Evolutionary conservation across 1,140 invertebrate species (phyloP).

Genomic region (Nasonia longicornis): DNA sequence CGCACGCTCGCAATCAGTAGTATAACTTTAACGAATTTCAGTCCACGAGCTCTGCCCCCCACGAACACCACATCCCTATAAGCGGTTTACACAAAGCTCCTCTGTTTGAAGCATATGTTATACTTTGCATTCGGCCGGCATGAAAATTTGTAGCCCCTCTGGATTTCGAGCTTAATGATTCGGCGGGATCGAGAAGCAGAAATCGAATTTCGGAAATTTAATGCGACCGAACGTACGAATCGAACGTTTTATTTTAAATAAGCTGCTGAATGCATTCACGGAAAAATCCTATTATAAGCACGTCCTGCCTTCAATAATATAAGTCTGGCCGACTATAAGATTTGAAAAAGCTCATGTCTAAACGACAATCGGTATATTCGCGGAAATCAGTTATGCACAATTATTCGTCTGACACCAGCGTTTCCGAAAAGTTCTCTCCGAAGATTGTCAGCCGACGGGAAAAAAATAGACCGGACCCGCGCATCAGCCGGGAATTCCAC

Average conservation of each 20-base stretch:
- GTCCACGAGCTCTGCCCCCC: not conserved
- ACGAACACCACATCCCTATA: not conserved
- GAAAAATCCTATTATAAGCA: too few species aligned
- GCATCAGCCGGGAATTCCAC: not conserved
- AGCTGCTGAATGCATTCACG: too few species aligned
- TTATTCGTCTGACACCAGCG: not conserved
- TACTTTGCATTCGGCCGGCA: not conserved
- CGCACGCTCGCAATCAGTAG: not conserved
- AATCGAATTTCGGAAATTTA: too few species aligned
- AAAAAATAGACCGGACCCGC: not conserved
- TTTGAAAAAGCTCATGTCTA: too few species aligned
- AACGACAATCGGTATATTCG: too few species aligned
- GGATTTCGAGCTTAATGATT: too few species aligned
- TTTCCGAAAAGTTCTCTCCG: not conserved
- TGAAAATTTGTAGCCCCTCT: not conserved
- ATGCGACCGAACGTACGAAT: too few species aligned
- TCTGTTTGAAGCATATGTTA: not conserved
- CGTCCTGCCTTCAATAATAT: too few species aligned
- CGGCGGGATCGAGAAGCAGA: too few species aligned
- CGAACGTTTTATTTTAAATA: too few species aligned
- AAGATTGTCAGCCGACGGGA: not conserved
- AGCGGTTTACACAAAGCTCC: not conserved
- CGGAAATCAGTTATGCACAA: not conserved
- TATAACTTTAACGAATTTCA: not conserved
- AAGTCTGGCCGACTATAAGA: too few species aligned